Evolutionary conservation across 2,797 vertebrate genomes (phyloP), one percentile per base, ranked within the genome.

Genomic region (Helostoma temminkii): DNA sequence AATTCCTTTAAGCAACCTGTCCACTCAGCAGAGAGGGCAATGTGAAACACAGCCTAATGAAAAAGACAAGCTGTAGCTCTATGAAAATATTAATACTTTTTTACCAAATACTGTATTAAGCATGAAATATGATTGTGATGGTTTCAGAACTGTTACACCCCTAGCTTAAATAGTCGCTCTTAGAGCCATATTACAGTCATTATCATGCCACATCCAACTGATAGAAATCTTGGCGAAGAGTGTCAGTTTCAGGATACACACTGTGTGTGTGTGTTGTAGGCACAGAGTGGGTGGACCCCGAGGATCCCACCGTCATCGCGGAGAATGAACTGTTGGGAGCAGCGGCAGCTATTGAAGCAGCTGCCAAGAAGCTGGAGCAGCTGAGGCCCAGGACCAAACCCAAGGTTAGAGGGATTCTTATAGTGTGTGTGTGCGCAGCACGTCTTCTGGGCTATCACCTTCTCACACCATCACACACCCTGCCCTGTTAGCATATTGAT

Each of bases 351-450:
- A 99, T 99, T 71, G 98, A 99, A 89, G 98, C 97, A n/a, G 98
- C 97, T 43, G 98, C 97, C 74, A 99, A 99, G 95, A 99, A 99
- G 91, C 90, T 99, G 87, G 98, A 99, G 89, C 97, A 99, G 85
- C 95, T 99, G 88, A 98, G 96, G 79, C 98, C 98, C 42, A 93
- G 98, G 92, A 96, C 96, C 90, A 99, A 99, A 80, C 97, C 97
- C 42, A 99, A 97, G 96, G 98, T 99, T 84, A 89, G 76, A 67
- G 71, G 57, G 28, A 54, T 71, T 81, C 88, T 83, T 80, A 67
- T 77, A 81, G 82, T n/a, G n/a, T n/a, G n/a, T n/a, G n/a, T n/a
- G n/a, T n/a, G n/a, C n/a, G n/a, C 42, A n/a, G 9, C 39, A 37
- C 9, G 19, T 49, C 56, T 36, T 57, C 34, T 41, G 18, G 19